Conservation (phyloP, 2,113 vertebrate species). For the Okapia johnstoni region DNA sequence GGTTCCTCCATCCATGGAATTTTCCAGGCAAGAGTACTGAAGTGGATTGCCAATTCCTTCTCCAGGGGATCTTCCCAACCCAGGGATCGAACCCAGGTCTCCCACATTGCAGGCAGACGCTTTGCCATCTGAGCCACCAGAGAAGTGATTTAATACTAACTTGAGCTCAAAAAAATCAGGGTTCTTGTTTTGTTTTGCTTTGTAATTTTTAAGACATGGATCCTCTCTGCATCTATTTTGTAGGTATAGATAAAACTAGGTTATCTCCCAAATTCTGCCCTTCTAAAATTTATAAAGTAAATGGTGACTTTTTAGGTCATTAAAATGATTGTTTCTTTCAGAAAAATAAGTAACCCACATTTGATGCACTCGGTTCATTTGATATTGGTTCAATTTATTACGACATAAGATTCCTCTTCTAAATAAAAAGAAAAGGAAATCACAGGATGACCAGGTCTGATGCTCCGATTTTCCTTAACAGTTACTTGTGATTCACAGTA, state of each 20-base stretch:
- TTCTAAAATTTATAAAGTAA: conserved; percentile 6
- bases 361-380: background rate
- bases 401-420: background rate
- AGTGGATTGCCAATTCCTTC: background rate
- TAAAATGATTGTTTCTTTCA: background rate
- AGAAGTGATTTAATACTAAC: background rate
- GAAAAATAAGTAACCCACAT: background rate
- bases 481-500: background rate
- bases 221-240: background rate
- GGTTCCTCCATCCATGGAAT: background rate
- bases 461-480: background rate
- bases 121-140: background rate
- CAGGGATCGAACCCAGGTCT: background rate
- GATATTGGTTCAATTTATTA: background rate
- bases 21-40: background rate
- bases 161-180: background rate
- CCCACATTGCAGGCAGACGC: background rate
- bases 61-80: background rate
- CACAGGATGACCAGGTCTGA: background rate
- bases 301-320: background rate
- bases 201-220: background rate
- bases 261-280: background rate
- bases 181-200: background rate
- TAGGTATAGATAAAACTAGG: background rate
- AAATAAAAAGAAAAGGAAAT: background rate